Percentiles rank a stretch among this genome's conserved stretches.
phyloP scores from a whole-genome alignment of 35 echinoderm and acorn worm species.

The Lytechinus variegatus region DNA sequence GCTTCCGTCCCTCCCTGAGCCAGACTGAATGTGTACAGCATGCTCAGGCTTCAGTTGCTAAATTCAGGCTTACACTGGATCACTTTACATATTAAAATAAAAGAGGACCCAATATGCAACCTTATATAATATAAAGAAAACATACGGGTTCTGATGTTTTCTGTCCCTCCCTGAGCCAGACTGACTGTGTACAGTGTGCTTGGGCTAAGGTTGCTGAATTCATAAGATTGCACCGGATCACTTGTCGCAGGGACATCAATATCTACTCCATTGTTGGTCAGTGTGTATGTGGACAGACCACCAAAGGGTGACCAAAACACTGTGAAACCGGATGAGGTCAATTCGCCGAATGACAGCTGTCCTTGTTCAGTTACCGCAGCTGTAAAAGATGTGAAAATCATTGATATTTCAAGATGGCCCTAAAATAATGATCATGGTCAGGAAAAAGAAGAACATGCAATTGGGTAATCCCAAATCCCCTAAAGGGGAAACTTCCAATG shows the following conservation, averaged over 20 bases:
- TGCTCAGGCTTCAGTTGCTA: neutral
- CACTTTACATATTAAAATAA: neutral
- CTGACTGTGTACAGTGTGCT: neutral
- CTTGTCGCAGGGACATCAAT: neutral
- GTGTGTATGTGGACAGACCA: neutral
- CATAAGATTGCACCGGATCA: constrained; percentile 9
- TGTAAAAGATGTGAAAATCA: neutral
- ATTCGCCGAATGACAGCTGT: constrained; percentile 31
- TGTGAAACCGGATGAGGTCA: constrained; percentile 41
- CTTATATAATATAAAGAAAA: no score
- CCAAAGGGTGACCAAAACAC: constrained; percentile 46
- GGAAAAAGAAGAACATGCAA: no score
- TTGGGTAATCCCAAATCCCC: no score
- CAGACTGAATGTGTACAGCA: constrained; percentile 3
- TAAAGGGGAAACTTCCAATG: no score
- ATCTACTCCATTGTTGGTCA: neutral
- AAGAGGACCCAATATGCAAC: no score
- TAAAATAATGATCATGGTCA: neutral
- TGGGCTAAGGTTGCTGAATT: neutral
- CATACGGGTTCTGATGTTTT: neutral
- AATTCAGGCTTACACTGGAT: constrained; percentile 20
- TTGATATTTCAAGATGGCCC: neutral
- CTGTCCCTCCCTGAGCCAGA: neutral
- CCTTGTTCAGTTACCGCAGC: constrained; percentile 13
- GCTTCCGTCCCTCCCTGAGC: neutral